Evolutionary conservation across 2,888 invertebrate species (phyloP), one percentile per base, ranked within the genome.

Genomic region (Athalia cordata): DNA sequence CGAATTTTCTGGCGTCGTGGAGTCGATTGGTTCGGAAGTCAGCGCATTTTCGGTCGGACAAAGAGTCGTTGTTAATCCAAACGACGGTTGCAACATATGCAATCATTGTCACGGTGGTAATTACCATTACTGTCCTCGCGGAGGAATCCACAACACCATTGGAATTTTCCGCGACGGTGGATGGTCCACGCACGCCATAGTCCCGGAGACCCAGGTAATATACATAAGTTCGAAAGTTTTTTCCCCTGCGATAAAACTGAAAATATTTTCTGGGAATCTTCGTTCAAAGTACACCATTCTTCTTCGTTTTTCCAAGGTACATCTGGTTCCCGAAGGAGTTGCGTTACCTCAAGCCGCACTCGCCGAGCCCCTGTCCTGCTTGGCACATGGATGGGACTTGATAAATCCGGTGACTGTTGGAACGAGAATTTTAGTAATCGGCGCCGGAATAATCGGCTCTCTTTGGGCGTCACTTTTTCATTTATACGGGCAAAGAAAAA

Each of bases 401-500:
- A 92, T 93, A 0, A 88, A 91, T 0, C 93, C 93, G 0, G 85
- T 94, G 4, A 85, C 90, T 0, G 90, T 94, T 0, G 93, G 93
- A 0, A 86, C 91, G 76, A 92, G 92, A 82, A 92, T 94, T 13
- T 90, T 94, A 0, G 88, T 94, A 0, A 91, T 92, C 0, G 95
- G 95, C 0, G 94, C 95, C 74, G 95, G 95, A 0, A 95, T 95
- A 68, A 95, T 95, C 81, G 94, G 94, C 0, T 94, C 94, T 80
- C 89, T 94, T 0, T 94, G 94, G 94, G 89, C 92, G 1, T 91
- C 92, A 0, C 88, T 92, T 0, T 90, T 94, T 1, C 94, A 94
- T 84, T 91, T 93, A 6, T 93, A 93, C 59, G 94, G 94, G 0
- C 94, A 94, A 86, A 90, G 92, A 55, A 92, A 93, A 43, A 62